Conservation (phyloP, 2,888 invertebrate genomes). For the Clanis bilineata region DNA sequence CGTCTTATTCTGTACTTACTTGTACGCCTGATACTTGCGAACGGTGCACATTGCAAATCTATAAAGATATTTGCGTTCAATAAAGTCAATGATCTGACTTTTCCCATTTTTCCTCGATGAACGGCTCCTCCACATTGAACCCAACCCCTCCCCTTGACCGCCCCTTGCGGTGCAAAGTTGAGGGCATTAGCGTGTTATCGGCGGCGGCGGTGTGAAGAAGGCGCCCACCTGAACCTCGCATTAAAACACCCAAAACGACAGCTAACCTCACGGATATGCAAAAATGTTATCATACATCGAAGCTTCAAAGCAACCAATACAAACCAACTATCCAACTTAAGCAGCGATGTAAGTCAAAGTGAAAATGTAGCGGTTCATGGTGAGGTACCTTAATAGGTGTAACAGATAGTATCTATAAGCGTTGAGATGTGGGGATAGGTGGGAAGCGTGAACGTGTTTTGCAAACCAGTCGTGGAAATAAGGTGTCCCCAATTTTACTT, state of each 20-base stretch:
- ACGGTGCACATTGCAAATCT: constrained; percentile 63
- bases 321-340: constrained; percentile 22
- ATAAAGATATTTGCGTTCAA: constrained; percentile 79
- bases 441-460: constrained; percentile 81
- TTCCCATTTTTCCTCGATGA: constrained; percentile 75
- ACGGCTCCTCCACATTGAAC: constrained; percentile 37
- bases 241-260: constrained; percentile 44
- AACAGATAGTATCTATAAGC: constrained; percentile 80
- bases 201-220: constrained; percentile 76
- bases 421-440: constrained; percentile 81
- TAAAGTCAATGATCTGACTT: constrained; percentile 78
- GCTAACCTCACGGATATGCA: constrained; percentile 35
- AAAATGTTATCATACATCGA: constrained; percentile 40
- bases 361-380: constrained; percentile 22
- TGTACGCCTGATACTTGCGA: neutral
- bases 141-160: constrained; percentile 38
- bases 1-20: too few relatives aligned
- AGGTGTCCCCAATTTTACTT: constrained; percentile 79
- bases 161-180: constrained; percentile 81
- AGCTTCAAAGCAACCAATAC: constrained; percentile 20
- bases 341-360: constrained; percentile 45
- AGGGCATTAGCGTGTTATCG: constrained; percentile 83
- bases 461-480: constrained; percentile 79
- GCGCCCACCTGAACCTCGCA: constrained; percentile 73
- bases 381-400: constrained; percentile 58